These are phyloP conservation scores for Porites lobata DNA, from an alignment of 92 coral and sea anemone genomes.

Conservation along the genomic window DNA sequence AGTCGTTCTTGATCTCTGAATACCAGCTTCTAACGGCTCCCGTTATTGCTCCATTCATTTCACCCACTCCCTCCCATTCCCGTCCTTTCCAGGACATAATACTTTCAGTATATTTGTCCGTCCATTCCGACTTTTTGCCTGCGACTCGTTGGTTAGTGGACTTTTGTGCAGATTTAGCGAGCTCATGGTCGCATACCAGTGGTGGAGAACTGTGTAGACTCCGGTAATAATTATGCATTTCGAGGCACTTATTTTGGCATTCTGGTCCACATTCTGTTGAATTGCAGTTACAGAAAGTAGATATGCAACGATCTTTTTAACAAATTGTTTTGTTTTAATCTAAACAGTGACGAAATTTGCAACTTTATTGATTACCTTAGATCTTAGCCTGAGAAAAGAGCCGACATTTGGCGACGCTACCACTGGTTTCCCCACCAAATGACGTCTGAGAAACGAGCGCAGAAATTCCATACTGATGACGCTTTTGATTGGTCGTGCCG, in stretches of 20 bases:
- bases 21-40: slow-evolving; percentile 89
- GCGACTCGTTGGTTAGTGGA: slow-evolving; percentile 77
- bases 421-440: too few species aligned
- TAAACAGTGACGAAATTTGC: too few species aligned
- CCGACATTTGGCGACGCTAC: too few species aligned
- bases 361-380: too few species aligned
- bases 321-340: too few species aligned
- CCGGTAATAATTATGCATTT: slow-evolving; percentile 83
- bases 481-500: too few species aligned
- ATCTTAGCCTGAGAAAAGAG: too few species aligned
- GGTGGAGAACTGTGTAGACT: slow-evolving; percentile 82
- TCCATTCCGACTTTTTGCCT: slow-evolving; percentile 66
- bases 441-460: too few species aligned
- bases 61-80: slow-evolving; percentile 82
- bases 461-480: too few species aligned
- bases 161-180: slow-evolving; percentile 85
- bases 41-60: slow-evolving; percentile 77
- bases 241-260: slow-evolving; percentile 82
- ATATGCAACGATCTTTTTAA: too few species aligned
- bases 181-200: slow-evolving; percentile 80
- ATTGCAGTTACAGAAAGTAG: too few species aligned
- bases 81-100: slow-evolving; percentile 81
- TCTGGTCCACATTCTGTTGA: slow-evolving; percentile 78
- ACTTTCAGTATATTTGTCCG: slow-evolving; percentile 79
- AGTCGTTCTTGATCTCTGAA: slow-evolving; percentile 80